These are phyloP conservation scores for Brachionus angularis DNA, from an alignment of 1,140 invertebrate species.

Conservation along the genomic window DNA sequence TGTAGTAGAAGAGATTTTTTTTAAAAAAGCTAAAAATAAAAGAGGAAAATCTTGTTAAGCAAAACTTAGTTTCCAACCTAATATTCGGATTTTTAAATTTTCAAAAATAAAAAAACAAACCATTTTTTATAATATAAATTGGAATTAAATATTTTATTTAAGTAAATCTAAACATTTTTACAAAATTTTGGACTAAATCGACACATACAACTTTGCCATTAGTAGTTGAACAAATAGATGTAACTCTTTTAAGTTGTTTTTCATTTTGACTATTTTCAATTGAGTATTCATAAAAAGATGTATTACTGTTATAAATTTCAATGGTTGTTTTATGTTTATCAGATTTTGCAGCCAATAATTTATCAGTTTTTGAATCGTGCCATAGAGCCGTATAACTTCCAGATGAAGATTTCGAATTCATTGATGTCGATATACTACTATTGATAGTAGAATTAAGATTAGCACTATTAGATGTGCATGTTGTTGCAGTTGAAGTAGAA, in stretches of 20 bases:
- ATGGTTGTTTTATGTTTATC: conserved; percentile 16
- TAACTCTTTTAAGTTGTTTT: conserved; percentile 21
- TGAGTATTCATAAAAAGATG: not conserved
- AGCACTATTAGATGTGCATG: conserved; percentile 4
- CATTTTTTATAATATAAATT: not conserved
- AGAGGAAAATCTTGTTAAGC: conserved; percentile 1
- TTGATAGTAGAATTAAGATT: too few relatives aligned
- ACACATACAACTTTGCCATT: conserved; percentile 29
- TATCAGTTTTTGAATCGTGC: conserved; percentile 17
- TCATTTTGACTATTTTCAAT: conserved; percentile 21
- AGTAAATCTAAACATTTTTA: conserved; percentile 42
- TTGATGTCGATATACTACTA: not conserved
- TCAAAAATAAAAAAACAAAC: too few relatives aligned
- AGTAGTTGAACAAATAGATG: conserved; percentile 9
- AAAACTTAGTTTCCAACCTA: too few relatives aligned
- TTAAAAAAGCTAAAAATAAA: not conserved
- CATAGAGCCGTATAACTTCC: conserved; percentile 39
- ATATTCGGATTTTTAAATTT: too few relatives aligned
- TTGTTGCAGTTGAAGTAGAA: not conserved
- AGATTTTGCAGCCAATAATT: conserved; percentile 19
- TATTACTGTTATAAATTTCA: conserved; percentile 21
- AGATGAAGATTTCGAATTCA: too few relatives aligned
- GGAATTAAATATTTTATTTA: not conserved
- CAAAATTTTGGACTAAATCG: conserved; percentile 39
- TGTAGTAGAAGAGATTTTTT: not conserved